phyloP scores from a whole-genome alignment of 2,113 vertebrate genomes.

The Poecile atricapillus region DNA sequence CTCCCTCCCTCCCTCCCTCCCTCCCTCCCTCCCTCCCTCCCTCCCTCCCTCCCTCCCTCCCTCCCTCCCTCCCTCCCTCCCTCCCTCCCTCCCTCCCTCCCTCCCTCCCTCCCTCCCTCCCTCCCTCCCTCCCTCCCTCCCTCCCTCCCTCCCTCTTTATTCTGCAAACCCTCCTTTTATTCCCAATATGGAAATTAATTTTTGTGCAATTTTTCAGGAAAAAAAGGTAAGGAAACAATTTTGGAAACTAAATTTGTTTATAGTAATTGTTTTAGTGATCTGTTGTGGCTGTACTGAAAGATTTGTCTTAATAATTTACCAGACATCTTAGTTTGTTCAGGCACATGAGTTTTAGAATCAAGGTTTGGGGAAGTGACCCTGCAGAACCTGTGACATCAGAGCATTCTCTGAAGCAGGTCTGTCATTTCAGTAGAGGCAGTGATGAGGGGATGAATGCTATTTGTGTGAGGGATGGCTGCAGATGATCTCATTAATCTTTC shows the following conservation, averaged over 20 bases:
- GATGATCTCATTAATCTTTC: constrained; percentile 52
- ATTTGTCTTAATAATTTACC: neutral
- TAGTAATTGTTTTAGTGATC: constrained; percentile 24
- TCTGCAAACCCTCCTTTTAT: constrained; percentile 7
- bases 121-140: neutral
- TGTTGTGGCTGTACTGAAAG: neutral
- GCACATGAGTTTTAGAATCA: neutral
- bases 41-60: neutral
- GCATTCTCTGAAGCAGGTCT: constrained; percentile 13
- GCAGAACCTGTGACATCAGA: constrained; percentile 19
- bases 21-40: neutral
- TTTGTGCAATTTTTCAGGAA: neutral
- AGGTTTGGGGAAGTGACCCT: constrained; percentile 27
- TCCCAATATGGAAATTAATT: neutral
- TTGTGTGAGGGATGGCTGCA: constrained; percentile 4
- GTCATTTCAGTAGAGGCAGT: constrained; percentile 10
- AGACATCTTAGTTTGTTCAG: neutral
- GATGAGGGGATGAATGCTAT: constrained; percentile 21
- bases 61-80: too few relatives aligned
- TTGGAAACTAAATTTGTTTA: neutral
- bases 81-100: neutral
- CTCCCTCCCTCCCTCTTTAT: neutral
- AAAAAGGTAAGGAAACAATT: constrained; percentile 18
- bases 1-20: neutral
- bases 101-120: neutral